Conservation (phyloP, 2,797 vertebrate genomes). For the Chrosomus eos region DNA sequence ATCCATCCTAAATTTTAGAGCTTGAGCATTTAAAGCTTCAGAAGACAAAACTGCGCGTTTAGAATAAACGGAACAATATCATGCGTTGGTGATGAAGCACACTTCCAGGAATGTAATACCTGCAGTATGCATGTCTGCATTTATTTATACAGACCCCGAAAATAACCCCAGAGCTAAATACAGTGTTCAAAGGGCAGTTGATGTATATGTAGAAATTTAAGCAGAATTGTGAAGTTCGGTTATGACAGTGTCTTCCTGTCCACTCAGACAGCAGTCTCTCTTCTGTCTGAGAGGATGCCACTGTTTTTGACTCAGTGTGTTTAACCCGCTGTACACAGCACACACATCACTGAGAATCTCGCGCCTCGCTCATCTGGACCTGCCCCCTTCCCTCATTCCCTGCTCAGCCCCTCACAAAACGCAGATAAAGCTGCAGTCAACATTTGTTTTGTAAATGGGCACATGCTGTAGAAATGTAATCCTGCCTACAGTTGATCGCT, state of each 20-base stretch:
- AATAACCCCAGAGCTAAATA: neutral
- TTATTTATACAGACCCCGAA: conserved; percentile 9
- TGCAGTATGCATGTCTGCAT: conserved; percentile 52
- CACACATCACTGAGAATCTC: conserved; percentile 30
- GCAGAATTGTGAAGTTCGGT: neutral
- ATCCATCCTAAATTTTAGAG: neutral
- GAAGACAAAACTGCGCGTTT: neutral
- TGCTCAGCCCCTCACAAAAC: conserved; percentile 49
- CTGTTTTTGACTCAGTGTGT: conserved; percentile 57
- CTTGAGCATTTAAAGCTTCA: neutral
- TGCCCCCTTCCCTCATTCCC: conserved; percentile 57
- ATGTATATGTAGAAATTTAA: neutral
- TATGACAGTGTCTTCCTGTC: conserved; percentile 68
- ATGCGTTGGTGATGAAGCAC: neutral
- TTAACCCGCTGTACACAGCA: conserved; percentile 17
- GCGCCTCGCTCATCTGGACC: conserved; percentile 53
- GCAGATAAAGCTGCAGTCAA: conserved; percentile 74
- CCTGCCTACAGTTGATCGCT: conserved; percentile 74
- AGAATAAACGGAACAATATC: neutral
- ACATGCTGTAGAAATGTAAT: conserved; percentile 80
- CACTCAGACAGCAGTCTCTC: conserved; percentile 67
- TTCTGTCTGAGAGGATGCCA: conserved; percentile 68
- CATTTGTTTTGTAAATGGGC: conserved; percentile 83
- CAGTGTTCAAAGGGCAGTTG: neutral
- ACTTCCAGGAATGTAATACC: neutral